phyloP scores from a whole-genome alignment of 1,140 invertebrate genomes.

The Psilanteris sp. region DNA sequence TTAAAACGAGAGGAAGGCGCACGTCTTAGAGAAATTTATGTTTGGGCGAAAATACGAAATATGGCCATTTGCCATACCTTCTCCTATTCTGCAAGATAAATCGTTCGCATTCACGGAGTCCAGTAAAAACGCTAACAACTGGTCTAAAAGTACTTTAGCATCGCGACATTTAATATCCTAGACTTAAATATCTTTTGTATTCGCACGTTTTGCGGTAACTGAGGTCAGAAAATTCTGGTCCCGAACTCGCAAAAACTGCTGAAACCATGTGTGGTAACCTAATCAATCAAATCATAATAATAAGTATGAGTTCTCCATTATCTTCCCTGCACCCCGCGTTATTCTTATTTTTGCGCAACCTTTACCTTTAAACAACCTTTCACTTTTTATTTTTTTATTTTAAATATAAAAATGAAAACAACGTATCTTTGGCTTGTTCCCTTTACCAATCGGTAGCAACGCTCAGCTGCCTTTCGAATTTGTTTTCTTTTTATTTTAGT shows the following conservation, averaged over 20 bases:
- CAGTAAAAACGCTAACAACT: conserved; percentile 68
- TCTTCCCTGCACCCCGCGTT: conserved; percentile 46
- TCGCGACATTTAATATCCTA: conserved; percentile 47
- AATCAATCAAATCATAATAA: conserved; percentile 71
- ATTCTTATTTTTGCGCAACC: conserved; percentile 4
- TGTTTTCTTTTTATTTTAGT: conserved; percentile 44
- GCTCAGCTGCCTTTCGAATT: conserved; percentile 70
- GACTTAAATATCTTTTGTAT: background rate
- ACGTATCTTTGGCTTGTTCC: conserved; percentile 81
- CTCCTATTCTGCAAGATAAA: too few species aligned
- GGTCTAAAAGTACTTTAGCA: conserved; percentile 67
- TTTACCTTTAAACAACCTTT: conserved; percentile 54
- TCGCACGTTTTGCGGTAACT: conserved; percentile 9
- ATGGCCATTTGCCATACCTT: too few species aligned
- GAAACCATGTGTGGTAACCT: conserved; percentile 12
- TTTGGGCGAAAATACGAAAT: too few species aligned
- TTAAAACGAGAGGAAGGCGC: background rate
- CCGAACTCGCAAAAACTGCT: conserved; percentile 19
- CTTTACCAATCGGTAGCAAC: conserved; percentile 79
- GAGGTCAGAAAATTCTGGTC: conserved; percentile 5
- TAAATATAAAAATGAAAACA: conserved; percentile 81
- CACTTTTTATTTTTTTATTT: conserved; percentile 53
- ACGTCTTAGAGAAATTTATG: too few species aligned
- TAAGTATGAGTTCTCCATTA: conserved; percentile 67
- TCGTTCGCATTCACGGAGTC: conserved; percentile 41